Evolutionary conservation across 2,888 invertebrate genomes (phyloP).

Genomic region (Apamea anceps): DNA sequence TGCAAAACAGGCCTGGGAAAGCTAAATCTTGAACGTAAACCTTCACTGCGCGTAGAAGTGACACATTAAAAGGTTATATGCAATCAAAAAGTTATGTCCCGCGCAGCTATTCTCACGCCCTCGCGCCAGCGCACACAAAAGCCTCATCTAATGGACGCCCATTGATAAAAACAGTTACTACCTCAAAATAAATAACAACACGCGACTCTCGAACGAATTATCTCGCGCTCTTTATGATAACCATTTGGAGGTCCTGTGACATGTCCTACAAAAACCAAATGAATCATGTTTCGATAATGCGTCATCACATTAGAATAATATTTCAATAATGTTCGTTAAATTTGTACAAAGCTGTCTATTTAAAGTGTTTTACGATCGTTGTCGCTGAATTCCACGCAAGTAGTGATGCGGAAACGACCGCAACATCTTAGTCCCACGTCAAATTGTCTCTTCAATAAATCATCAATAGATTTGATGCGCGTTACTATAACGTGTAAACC

Average conservation of each 20-base stretch:
- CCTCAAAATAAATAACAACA: slow-evolving; percentile 79
- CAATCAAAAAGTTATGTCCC: slow-evolving; percentile 73
- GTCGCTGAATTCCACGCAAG: slow-evolving; percentile 77
- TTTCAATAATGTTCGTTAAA: slow-evolving; percentile 62
- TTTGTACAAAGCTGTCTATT: slow-evolving; percentile 58
- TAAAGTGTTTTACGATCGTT: slow-evolving; percentile 64
- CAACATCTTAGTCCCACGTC: slow-evolving; percentile 79
- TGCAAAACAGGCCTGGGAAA: slow-evolving; percentile 29
- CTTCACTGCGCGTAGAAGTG: slow-evolving; percentile 50
- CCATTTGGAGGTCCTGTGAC: slow-evolving; percentile 62
- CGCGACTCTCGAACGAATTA: slow-evolving; percentile 70
- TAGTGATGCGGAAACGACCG: slow-evolving; percentile 80
- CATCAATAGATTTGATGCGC: slow-evolving; percentile 78
- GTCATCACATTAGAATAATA: slow-evolving; percentile 66
- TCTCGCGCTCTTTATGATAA: slow-evolving; percentile 75
- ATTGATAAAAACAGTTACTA: slow-evolving; percentile 83
- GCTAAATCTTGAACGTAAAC: slow-evolving; percentile 33
- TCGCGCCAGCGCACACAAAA: slow-evolving; percentile 72
- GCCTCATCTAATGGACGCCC: slow-evolving; percentile 75
- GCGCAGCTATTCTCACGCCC: slow-evolving; percentile 74
- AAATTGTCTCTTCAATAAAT: slow-evolving; percentile 81
- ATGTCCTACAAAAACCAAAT: slow-evolving; percentile 64
- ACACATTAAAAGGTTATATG: slow-evolving; percentile 69
- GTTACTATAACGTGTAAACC: slow-evolving; percentile 81
- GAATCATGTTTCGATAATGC: slow-evolving; percentile 65